Evolutionary conservation across 2,888 invertebrate genomes (phyloP), one percentile per base, ranked within the genome.

Genomic region (Cactoblastis cactorum): DNA sequence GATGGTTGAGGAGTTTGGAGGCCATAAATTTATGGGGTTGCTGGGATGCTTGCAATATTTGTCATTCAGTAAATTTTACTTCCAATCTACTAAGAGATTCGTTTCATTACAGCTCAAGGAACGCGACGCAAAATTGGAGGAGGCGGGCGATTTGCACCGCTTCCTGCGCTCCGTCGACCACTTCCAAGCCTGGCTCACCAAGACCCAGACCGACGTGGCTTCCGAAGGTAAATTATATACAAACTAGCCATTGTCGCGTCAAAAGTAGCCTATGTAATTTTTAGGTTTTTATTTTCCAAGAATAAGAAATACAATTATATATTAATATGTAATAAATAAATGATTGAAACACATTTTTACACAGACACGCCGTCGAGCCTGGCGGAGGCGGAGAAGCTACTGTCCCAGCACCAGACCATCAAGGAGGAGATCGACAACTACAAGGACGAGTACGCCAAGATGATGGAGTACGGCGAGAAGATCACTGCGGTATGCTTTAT

Each of bases 371-470:
- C 98, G 12, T 95, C 95, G 11, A 96, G 95, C 56, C 87, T 98
- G 71, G 94, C 97, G 5, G 99, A 99, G 77, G 99, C 99, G 9
- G 99, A 99, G 83, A 97, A 97, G 76, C 91, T 99, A 14, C 91
- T 99, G 43, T 97, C 96, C 45, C 98, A 99, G 83, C 99, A 99
- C 90, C 98, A 98, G 90, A 97, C 97, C 63, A 98, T 99, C 77
- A 95, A 97, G 76, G 99, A 99, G 79, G 99, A 99, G 90, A 99
- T 99, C 69, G 98, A 99, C 81, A 99, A 98, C 76, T 99, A 99
- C 86, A 97, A 95, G 49, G 98, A 98, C 71, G 99, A 99, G 80
- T 99, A 98, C 77, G 95, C 95, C 69, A 96, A 97, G 91, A 99
- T 99, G 98, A 99, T 99, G 96, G 98, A 98, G 74, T 99, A 99